Conservation (phyloP, 2,113 vertebrate species). For the Capricornis sumatraensis region DNA sequence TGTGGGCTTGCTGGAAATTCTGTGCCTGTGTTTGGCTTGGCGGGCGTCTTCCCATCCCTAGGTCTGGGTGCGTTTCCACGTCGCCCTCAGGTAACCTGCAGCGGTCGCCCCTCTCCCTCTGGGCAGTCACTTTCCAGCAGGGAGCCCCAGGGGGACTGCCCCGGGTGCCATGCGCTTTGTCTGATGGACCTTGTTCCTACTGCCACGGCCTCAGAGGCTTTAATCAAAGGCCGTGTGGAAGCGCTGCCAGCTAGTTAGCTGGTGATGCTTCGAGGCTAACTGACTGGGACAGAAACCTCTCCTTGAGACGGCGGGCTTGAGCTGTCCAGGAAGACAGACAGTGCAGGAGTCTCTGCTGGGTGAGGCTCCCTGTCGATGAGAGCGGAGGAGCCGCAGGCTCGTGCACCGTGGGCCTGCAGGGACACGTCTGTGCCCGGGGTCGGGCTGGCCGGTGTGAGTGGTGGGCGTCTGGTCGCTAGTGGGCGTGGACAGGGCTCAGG, state of each 20-base stretch:
- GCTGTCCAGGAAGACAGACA: slow-evolving; percentile 58
- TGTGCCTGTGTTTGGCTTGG: neutral
- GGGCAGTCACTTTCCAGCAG: neutral
- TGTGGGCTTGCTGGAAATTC: neutral
- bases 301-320: slow-evolving; percentile 30
- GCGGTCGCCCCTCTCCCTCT: neutral
- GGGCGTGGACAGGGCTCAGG: neutral
- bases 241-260: slow-evolving; percentile 38
- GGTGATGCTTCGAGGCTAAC: slow-evolving; percentile 28
- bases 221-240: slow-evolving; percentile 52
- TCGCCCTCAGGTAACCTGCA: neutral
- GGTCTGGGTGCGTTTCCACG: neutral
- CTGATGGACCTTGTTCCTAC: slow-evolving; percentile 26
- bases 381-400: slow-evolving; percentile 3
- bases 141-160: neutral
- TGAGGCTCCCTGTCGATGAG: slow-evolving; percentile 5
- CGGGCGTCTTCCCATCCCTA: neutral
- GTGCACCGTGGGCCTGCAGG: neutral
- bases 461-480: neutral
- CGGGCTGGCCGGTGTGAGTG: neutral
- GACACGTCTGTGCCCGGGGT: neutral
- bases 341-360: neutral
- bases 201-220: slow-evolving; percentile 34
- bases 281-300: slow-evolving; percentile 39
- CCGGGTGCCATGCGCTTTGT: neutral